These are phyloP conservation scores for Bufotes viridis DNA, from an alignment of 2,797 vertebrate genomes.

Conservation along the genomic window DNA sequence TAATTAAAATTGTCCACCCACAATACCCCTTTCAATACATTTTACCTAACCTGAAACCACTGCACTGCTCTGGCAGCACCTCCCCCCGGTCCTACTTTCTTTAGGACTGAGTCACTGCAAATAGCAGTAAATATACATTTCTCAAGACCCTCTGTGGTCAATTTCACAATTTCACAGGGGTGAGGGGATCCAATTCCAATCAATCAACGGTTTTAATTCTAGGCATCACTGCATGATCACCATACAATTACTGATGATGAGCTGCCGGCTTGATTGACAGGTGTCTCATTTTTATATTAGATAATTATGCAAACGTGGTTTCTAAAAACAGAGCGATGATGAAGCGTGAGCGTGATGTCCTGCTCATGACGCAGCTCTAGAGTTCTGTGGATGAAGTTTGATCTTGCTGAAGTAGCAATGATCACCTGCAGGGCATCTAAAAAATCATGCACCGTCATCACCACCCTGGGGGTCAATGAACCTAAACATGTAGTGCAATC, in stretches of 20 bases:
- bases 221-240: neutral
- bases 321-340: neutral
- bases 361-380: neutral
- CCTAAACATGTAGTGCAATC: neutral
- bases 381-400: neutral
- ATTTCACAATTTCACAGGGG: too few relatives aligned
- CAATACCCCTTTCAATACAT: too few relatives aligned
- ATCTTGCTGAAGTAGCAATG: neutral
- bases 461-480: neutral
- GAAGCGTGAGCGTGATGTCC: neutral
- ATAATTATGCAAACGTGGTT: neutral
- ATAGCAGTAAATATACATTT: neutral
- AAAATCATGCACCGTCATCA: neutral
- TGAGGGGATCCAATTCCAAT: neutral
- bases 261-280: neutral
- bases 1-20: too few relatives aligned
- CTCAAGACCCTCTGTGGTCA: neutral
- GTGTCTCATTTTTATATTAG: neutral
- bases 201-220: neutral
- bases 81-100: neutral
- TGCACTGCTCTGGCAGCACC: too few relatives aligned
- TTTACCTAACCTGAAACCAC: too few relatives aligned
- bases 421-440: neutral
- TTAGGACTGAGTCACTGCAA: neutral
- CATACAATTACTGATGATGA: neutral